Conservation (phyloP, 2,888 invertebrate genomes). For the Tridacna gigas region DNA sequence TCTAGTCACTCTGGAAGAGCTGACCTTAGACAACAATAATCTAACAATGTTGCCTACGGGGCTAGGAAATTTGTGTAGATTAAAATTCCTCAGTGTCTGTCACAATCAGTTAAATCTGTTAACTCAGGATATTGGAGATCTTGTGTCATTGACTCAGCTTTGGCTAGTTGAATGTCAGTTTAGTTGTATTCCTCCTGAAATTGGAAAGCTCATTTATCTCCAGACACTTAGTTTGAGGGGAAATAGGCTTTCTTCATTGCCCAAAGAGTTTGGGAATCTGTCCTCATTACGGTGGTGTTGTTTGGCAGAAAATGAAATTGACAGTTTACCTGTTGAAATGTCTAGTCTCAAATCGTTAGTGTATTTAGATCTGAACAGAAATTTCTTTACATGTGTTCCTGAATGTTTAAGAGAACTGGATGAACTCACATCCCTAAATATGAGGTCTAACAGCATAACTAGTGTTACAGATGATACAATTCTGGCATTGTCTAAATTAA, state of each 20-base stretch:
- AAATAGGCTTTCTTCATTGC: conserved; percentile 76
- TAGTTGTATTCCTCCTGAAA: conserved; percentile 73
- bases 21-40: conserved; percentile 82
- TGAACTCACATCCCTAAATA: conserved; percentile 70
- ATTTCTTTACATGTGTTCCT: conserved; percentile 77
- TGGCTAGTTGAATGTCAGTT: conserved; percentile 81
- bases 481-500: conserved; percentile 76
- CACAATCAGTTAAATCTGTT: conserved; percentile 78
- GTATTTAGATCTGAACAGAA: conserved; percentile 79
- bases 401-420: conserved; percentile 73
- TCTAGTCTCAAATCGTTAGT: conserved; percentile 70
- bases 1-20: conserved; percentile 75
- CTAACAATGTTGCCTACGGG: conserved; percentile 82
- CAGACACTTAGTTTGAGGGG: conserved; percentile 76
- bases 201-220: conserved; percentile 75
- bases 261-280: conserved; percentile 73
- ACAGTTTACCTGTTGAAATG: conserved; percentile 73
- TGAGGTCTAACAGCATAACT: conserved; percentile 75
- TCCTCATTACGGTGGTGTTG: conserved; percentile 79
- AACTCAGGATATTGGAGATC: conserved; percentile 77
- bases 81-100: conserved; percentile 72
- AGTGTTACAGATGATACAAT: conserved; percentile 79
- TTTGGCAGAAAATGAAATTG: conserved; percentile 79
- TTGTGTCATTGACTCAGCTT: conserved; percentile 75
- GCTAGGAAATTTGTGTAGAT: conserved; percentile 70